Base-by-base conservation (phyloP, 2,888 invertebrate species). In the Megalurothrips usitatus region DNA sequence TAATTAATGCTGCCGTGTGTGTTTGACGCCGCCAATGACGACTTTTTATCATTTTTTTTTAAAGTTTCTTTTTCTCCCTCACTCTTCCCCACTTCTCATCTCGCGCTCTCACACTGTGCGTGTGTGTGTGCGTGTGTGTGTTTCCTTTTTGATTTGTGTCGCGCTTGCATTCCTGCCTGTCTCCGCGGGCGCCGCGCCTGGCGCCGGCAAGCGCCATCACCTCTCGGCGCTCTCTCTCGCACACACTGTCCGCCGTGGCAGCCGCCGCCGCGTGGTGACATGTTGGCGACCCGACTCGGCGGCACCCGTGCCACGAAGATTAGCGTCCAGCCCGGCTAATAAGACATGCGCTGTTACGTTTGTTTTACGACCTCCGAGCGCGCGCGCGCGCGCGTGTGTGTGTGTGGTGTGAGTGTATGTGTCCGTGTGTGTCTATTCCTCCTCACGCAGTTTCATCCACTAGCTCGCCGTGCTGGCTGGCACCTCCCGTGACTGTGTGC, bases 281-380 rank as follows among this genome's bases (percentile, higher is more conserved):
- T 75, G 23, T 12, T 26, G 68, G 68, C 68, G 68, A 3, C 23
- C 1, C 63, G 63, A 17, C 63, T 19, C 63, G 63, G n/a, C 23
- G 23, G 23, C 52, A 52, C 10, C 52, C 8, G 52, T 14, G 14
- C 14, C 58, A 26, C 10, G 68, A 26, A 75, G 68, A 75, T 75
- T 75, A 75, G 68, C 26, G 68, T 75, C 68, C 68, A 26, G 68
- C 12, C 23, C n/a, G 68, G 23, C 68, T 75, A 75, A 75, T 75
- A 75, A 75, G 68, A 75, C 68, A 75, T 75, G 68, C 26, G 68
- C 68, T 75, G 23, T 75, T 75, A 75, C 68, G 68, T 75, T 75
- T 75, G 68, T 75, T 75, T 75, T 75, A 75, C 23, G 68, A 26
- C 23, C 34, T 43, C 3, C 68, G 68, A 3, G 63, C 63, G n/a